Conservation (phyloP, 2,888 invertebrate genomes). For the Reticulitermes lucifugus region DNA sequence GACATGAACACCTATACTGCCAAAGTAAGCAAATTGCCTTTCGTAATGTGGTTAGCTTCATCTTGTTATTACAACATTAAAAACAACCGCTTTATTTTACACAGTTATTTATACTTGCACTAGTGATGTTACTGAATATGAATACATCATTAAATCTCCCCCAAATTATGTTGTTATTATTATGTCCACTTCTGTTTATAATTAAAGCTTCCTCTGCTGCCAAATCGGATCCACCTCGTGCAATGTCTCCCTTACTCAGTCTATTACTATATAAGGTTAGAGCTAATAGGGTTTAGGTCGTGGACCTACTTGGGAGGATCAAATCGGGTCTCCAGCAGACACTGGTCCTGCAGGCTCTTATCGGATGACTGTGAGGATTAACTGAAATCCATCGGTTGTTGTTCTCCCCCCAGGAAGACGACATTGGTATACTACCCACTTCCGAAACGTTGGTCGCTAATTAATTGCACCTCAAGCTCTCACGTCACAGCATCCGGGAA, state of each 20-base stretch:
- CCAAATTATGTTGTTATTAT: background rate
- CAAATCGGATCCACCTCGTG: slow-evolving; percentile 14
- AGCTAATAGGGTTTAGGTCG: slow-evolving; percentile 41
- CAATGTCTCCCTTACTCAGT: background rate
- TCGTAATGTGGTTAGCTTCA: too few species aligned
- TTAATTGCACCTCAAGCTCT: too few species aligned
- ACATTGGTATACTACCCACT: slow-evolving; percentile 8
- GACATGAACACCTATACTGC: too few species aligned
- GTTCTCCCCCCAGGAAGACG: slow-evolving; percentile 29
- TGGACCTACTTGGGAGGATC: slow-evolving; percentile 38
- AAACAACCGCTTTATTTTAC: too few species aligned
- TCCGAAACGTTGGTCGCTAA: background rate
- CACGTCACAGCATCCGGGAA: too few species aligned
- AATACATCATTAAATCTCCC: slow-evolving; percentile 5
- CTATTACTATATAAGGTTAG: slow-evolving; percentile 41
- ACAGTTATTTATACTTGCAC: too few species aligned
- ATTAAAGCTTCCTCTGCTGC: slow-evolving; percentile 18
- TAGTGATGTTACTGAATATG: background rate
- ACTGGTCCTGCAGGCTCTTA: slow-evolving; percentile 33
- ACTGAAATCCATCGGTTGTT: slow-evolving; percentile 37
- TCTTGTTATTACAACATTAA: too few species aligned
- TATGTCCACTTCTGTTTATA: slow-evolving; percentile 33
- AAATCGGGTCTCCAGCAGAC: slow-evolving; percentile 17
- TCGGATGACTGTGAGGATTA: slow-evolving; percentile 42
- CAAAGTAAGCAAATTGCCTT: too few species aligned